phyloP scores from a whole-genome alignment of 2,888 invertebrate species.

The Idaea aversata region DNA sequence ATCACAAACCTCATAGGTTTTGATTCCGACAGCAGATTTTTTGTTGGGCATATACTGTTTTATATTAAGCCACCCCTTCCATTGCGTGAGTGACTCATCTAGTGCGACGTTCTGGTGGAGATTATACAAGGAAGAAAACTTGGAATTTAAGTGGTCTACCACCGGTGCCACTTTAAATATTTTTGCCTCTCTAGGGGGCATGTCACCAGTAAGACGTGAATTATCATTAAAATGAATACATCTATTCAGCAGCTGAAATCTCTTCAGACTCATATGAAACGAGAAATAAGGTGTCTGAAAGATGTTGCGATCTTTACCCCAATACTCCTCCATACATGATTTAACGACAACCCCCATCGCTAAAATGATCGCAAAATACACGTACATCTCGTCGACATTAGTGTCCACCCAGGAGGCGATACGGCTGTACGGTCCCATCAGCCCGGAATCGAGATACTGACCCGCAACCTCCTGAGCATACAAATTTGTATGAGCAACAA shows the following conservation, averaged over 20 bases:
- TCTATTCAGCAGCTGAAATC: too few relatives aligned
- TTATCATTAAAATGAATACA: too few relatives aligned
- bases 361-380: neutral
- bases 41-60: constrained; percentile 17
- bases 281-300: too few relatives aligned
- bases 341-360: neutral
- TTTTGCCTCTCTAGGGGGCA: neutral
- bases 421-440: too few relatives aligned
- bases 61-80: constrained; percentile 13
- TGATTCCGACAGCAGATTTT: too few relatives aligned
- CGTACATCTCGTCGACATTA: neutral
- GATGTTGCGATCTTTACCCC: too few relatives aligned
- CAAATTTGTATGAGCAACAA: constrained; percentile 1
- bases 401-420: neutral
- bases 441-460: neutral
- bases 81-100: constrained; percentile 13
- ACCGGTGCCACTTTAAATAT: neutral
- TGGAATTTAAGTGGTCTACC: neutral
- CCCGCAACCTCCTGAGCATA: neutral
- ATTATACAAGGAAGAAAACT: neutral
- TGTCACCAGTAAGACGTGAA: too few relatives aligned
- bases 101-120: constrained; percentile 8
- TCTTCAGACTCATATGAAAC: too few relatives aligned
- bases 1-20: constrained; percentile 29
- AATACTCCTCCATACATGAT: too few relatives aligned